phyloP scores from a whole-genome alignment of 2,113 vertebrate genomes.

The Hippopotamus amphibius region DNA sequence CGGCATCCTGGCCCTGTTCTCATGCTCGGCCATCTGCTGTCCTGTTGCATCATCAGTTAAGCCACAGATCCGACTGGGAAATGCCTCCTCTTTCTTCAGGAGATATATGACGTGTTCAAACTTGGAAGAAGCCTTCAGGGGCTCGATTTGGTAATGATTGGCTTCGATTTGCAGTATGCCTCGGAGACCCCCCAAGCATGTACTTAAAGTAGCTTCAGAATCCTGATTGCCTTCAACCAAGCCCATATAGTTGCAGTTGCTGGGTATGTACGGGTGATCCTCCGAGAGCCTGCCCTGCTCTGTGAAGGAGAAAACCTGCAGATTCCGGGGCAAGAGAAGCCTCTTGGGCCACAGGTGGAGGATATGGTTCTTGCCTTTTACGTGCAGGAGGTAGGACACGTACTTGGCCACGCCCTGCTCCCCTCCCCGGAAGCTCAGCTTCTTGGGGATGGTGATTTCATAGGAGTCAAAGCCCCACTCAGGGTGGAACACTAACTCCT shows the following conservation, averaged over 20 bases:
- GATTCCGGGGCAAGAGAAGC: constrained; percentile 17
- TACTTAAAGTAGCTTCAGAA: constrained; percentile 39
- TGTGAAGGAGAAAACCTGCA: constrained; percentile 66
- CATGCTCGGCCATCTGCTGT: fast-evolving
- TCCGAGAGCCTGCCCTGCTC: constrained; percentile 4
- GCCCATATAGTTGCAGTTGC: constrained; percentile 30
- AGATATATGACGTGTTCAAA: constrained; percentile 52
- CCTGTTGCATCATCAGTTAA: neutral
- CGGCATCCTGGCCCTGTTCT: neutral
- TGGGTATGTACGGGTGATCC: constrained; percentile 51
- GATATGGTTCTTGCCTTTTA: constrained; percentile 69
- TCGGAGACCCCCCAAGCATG: constrained; percentile 8
- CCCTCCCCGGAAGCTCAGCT: neutral
- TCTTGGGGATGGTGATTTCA: constrained; percentile 77
- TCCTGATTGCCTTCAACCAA: neutral
- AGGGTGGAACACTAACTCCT: neutral
- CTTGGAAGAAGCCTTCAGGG: neutral
- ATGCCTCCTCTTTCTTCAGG: neutral
- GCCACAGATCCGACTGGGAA: neutral
- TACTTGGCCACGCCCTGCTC: fast-evolving
- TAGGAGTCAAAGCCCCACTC: neutral
- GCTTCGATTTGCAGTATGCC: constrained; percentile 35
- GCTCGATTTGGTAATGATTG: constrained; percentile 53
- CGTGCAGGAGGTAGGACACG: constrained; percentile 77
- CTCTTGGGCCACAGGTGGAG: constrained; percentile 72